Base-by-base conservation (phyloP, 2,888 invertebrate genomes). In the Torymus aiolomorphi region DNA sequence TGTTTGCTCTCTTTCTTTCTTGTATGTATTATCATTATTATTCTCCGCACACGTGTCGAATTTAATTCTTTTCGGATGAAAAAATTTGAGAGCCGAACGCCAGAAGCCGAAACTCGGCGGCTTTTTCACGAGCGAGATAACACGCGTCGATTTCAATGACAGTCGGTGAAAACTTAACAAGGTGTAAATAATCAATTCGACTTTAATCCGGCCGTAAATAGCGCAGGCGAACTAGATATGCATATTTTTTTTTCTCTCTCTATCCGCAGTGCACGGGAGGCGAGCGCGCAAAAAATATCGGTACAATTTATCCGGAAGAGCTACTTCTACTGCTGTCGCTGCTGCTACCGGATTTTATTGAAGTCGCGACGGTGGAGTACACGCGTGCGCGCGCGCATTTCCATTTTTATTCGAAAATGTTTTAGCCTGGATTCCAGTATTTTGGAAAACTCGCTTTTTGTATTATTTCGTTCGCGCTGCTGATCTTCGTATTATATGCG, bases 361-460 rank as follows among this genome's bases (percentile, higher is more conserved):
- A 63, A 18, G 59, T 57, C 51, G 11, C 8, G 42, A 10, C 42
- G 8, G 8, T 42, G 42, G 42, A 8, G 8, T 42, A 31, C 8
- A 42, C 42, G 8, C 8, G 42, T 8, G 4, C 8, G 42, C 42
- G 4, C 18, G 18, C 18, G 14, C 16, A 71, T 71, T 76, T 65
- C 12, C 63, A 77, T 77, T 77, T 77, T 77, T 20, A 70, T 54
- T 31, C 56, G 11, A 70, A 76, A 69, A 70, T 52, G 51, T 52
- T 59, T 24, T 57, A 20, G 49, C 14, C 57, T 42, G 42, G 42
- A 42, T 42, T 42, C 42, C 0, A 42, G 42, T 42, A 42, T 42
- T 42, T 42, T 42, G 42, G 42, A 42, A 42, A 42, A 42, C 42
- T 42, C 42, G 8, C 8, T 42, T 42, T 42, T 42, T 42, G 42